Base-by-base conservation (phyloP, 2,797 vertebrate genomes). In the Molossus molossus region DNA sequence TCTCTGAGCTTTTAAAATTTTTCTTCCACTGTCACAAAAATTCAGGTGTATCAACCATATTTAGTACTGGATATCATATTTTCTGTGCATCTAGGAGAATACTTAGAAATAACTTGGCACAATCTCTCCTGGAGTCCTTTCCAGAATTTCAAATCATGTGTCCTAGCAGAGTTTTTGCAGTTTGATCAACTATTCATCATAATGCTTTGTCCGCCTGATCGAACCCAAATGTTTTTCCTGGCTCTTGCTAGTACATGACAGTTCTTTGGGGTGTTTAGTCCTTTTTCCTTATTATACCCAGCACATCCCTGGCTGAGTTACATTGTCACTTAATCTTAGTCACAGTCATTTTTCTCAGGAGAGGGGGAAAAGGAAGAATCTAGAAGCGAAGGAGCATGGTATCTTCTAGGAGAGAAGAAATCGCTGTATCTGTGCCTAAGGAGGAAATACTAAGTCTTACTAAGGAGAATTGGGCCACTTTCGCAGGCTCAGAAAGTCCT, bases 381-480 rank as follows among this genome's bases (percentile, higher is more conserved):
- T 70, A 17, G 4, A 9, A 10, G 3, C 6, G 1, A 33, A 29
- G 2, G 17, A 55, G 72, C 3, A 64, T n/a, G 9, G 1, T 65
- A 15, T 27, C 3, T n/a, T 82, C 23, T 64, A 75, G 27, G n/a
- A 83, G 23, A 20, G 13, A 81, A 81, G 65, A 93, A 72, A 87
- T 10, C 14, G 75, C 4, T 69, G 9, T 17, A 64, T 72, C 11
- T 62, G 7, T 18, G 80, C 40, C 9, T 50, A 92, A 15, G 64
- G 11, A 6, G 14, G 10, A 58, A 64, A 53, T 0, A 6, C 1
- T 37, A 79, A 6, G 7, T 87, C 10, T n/a, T 73, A 65, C 79
- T 48, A 83, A n/a, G 9, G 5, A 82, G 33, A 4, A 0, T 25
- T 8, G 10, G 9, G n/a, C 1, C 21, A 40, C 5, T 40, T 77